Evolutionary conservation across 2,113 vertebrate species (phyloP), one percentile per base, ranked within the genome.

Genomic region (Lampris incognitus): DNA sequence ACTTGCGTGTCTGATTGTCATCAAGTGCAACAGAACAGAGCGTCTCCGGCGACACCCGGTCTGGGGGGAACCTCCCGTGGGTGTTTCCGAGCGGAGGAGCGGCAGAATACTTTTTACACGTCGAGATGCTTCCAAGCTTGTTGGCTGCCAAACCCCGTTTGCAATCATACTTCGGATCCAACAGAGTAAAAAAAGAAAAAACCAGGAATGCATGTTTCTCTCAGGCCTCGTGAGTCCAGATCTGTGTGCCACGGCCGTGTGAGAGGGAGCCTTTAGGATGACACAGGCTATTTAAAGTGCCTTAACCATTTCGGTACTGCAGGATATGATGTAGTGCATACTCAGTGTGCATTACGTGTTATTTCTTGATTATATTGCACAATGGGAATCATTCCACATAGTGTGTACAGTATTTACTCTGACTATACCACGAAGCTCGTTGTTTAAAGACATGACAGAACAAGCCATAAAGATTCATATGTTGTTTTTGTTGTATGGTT

Each of bases 351-450:
- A 64, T 58, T 37, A 36, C 62, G 50, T 72, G 72, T 76, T 52
- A 42, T 13, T 41, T 75, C 78, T 63, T 39, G 39, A 75, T 76
- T 59, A 75, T 83, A 36, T 85, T 85, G 70, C 84, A 86, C 76
- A 83, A 71, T 63, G 54, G 69, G 9, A 74, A 66, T 89, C 83
- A 90, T 90, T 89, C 89, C 86, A 88, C 78, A 40, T 86, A 51
- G 10, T 74, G 48, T 77, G 56, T 76, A 64, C 66, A 79, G 51
- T 87, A 52, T 82, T 87, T 61, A 81, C 78, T 76, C 68, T 63
- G 46, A 83, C 66, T 42, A 40, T 84, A 61, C 74, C 68, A 69
- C 66, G 3, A 69, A 46, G 39, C 36, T 71, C 13, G 3, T 49
- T 55, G 41, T 60, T 55, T 81, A 24, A 50, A 59, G 9, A 74